Percentiles rank a stretch among this genome's conserved stretches.
Evolutionary conservation across 2,113 vertebrate species (phyloP).

Genomic region (Eidolon helvum): DNA sequence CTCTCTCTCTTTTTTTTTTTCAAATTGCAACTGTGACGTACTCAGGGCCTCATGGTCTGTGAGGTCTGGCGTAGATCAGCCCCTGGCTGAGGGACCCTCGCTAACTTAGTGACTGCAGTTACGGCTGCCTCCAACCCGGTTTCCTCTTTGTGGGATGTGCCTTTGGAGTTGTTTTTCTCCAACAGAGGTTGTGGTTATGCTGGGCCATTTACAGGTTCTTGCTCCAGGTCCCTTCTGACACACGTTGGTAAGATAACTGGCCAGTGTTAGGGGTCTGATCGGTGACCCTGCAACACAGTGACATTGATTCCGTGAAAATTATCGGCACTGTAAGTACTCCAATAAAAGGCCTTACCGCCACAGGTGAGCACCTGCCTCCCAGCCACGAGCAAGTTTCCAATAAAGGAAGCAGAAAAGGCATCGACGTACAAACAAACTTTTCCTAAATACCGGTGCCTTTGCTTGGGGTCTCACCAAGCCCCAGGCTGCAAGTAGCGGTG

Average conservation of each 20-base stretch:
- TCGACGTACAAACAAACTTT: neutral
- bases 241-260: neutral
- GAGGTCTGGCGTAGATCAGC: conserved; percentile 55
- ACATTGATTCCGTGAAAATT: neutral
- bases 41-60: neutral
- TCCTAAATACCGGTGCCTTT: neutral
- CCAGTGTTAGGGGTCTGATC: neutral
- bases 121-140: neutral
- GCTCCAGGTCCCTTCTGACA: neutral
- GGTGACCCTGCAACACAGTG: neutral
- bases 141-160: neutral
- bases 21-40: neutral
- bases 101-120: conserved; percentile 28
- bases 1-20: neutral
- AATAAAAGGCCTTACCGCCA: neutral
- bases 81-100: neutral
- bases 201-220: neutral
- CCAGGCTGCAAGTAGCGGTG: neutral
- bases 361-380: neutral
- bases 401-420: neutral
- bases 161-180: neutral
- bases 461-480: neutral
- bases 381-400: neutral
- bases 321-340: neutral
- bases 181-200: neutral